phyloP scores from a whole-genome alignment of 2,113 vertebrate genomes.

The Heterotilapia buettikoferi region DNA sequence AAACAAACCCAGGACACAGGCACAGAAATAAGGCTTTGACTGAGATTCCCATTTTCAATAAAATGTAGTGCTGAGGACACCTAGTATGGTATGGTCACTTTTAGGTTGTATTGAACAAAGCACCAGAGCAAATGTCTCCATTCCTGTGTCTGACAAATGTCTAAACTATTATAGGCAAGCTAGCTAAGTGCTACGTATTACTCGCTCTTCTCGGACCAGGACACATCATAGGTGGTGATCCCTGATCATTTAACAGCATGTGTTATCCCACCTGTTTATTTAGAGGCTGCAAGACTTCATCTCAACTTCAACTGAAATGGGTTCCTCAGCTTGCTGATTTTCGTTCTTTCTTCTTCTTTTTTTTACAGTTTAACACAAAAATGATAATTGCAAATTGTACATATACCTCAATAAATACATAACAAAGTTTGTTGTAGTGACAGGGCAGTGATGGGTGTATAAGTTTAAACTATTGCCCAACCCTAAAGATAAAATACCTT shows the following conservation, averaged over 20 bases:
- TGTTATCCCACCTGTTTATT: background rate
- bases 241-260: background rate
- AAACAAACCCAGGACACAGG: rapidly evolving
- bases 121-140: background rate
- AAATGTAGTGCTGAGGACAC: background rate
- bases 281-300: background rate
- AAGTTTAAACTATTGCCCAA: background rate
- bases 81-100: background rate
- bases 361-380: background rate
- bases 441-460: background rate
- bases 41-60: background rate
- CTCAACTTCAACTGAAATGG: background rate
- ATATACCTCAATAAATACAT: background rate
- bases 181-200: background rate
- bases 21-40: background rate
- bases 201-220: background rate
- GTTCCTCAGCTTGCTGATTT: background rate
- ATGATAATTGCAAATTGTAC: background rate
- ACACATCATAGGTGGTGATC: background rate
- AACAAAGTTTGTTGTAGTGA: background rate
- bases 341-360: rapidly evolving
- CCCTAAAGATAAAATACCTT: background rate
- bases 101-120: background rate
- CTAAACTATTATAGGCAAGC: background rate
- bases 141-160: background rate